Evolutionary conservation across 2,888 invertebrate genomes (phyloP).

Genomic region (Acanthoscelides obtectus): DNA sequence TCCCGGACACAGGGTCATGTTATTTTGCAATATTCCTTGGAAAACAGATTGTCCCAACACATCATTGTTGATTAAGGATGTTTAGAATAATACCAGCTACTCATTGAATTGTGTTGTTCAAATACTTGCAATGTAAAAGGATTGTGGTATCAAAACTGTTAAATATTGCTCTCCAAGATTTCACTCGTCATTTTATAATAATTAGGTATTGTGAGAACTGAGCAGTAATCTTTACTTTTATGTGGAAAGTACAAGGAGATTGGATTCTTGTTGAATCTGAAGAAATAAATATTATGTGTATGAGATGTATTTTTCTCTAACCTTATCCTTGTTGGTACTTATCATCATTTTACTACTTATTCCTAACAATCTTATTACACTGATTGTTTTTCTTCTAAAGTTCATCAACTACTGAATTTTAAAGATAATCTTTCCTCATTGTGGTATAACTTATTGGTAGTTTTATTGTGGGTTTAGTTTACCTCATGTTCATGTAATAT

Average conservation of each 20-base stretch:
- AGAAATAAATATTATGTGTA: not conserved
- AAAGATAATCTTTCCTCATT: too few species aligned
- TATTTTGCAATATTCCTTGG: not conserved
- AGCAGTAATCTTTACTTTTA: not conserved
- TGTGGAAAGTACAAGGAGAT: not conserved
- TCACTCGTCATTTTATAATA: not conserved
- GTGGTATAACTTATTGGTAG: too few species aligned
- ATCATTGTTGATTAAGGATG: not conserved
- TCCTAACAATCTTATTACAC: too few species aligned
- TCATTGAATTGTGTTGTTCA: not conserved
- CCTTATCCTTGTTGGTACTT: too few species aligned
- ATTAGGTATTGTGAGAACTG: not conserved
- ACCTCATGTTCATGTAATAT: too few species aligned
- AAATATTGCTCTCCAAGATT: not conserved
- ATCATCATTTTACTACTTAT: too few species aligned
- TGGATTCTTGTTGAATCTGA: not conserved
- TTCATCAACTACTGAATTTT: too few species aligned
- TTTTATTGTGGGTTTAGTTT: too few species aligned
- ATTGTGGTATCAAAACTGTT: not conserved
- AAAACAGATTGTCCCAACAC: not conserved
- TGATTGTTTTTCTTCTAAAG: too few species aligned
- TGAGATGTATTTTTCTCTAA: not conserved
- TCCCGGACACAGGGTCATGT: not conserved
- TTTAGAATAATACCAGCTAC: not conserved
- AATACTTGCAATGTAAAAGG: not conserved